These are phyloP conservation scores for Platygyra sinensis DNA, from an alignment of 64 coral and sea anemone species.

Conservation along the genomic window DNA sequence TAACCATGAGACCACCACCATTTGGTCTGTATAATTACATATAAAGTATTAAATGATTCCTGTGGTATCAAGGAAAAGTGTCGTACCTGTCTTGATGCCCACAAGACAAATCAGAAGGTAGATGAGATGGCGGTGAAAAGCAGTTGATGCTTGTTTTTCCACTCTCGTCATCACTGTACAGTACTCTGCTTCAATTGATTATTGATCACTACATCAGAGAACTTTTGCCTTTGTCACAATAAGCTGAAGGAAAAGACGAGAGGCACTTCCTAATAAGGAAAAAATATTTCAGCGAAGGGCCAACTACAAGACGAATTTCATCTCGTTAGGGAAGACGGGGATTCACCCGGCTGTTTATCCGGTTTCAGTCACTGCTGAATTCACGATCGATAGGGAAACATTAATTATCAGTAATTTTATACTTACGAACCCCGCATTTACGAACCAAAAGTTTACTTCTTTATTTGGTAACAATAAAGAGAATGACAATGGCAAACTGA, in stretches of 20 bases:
- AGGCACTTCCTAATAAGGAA: too few relatives aligned
- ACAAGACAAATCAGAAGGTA: not conserved
- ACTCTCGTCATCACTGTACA: not conserved
- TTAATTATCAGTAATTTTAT: too few relatives aligned
- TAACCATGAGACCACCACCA: too few relatives aligned
- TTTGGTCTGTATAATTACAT: too few relatives aligned
- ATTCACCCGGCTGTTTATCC: too few relatives aligned
- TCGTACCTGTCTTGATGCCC: not conserved
- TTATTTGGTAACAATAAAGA: not conserved
- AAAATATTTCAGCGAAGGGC: too few relatives aligned
- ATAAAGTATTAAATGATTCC: not conserved
- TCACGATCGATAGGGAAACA: too few relatives aligned
- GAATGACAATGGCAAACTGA: not conserved
- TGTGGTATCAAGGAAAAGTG: not conserved
- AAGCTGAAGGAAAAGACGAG: not conserved
- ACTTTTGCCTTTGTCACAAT: not conserved
- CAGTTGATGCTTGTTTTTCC: not conserved
- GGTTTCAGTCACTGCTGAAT: too few relatives aligned
- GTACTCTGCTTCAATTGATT: not conserved
- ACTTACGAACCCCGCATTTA: too few relatives aligned
- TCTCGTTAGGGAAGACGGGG: too few relatives aligned
- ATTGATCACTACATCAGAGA: not conserved
- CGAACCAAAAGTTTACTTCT: not conserved
- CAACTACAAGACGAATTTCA: too few relatives aligned
- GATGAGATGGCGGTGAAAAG: not conserved